Evolutionary conservation across 30 jellyfish, hydroid and myxozoan species (phyloP).

Genomic region (Cassiopea andromeda): DNA sequence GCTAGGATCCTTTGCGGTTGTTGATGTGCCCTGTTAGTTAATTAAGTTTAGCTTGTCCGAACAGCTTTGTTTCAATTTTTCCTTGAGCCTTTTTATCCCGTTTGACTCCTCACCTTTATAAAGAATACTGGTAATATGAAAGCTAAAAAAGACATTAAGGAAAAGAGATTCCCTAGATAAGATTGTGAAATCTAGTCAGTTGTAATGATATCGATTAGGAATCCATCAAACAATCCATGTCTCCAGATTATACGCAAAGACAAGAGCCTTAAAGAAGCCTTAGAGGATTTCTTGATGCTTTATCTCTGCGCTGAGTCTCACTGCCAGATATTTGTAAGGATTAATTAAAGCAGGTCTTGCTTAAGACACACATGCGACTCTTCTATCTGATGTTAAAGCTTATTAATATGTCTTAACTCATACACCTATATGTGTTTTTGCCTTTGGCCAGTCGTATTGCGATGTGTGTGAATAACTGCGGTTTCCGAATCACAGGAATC

Average conservation of each 20-base stretch:
- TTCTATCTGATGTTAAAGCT: constrained; percentile 37
- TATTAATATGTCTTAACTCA: constrained; percentile 25
- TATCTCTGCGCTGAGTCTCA: constrained; percentile 24
- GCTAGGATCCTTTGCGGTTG: background rate
- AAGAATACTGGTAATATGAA: background rate
- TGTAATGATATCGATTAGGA: constrained; percentile 60
- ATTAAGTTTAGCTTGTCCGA: constrained; percentile 35
- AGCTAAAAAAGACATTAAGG: constrained; percentile 40
- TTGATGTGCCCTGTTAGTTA: constrained; percentile 7
- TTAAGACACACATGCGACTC: constrained; percentile 52
- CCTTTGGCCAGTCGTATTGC: constrained; percentile 13
- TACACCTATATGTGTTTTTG: constrained; percentile 30
- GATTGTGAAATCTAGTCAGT: constrained; percentile 43
- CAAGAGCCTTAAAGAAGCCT: constrained; percentile 52
- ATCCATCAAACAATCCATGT: constrained; percentile 61
- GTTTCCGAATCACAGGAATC: constrained; percentile 26
- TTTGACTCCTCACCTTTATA: constrained; percentile 22
- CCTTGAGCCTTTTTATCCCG: constrained; percentile 9
- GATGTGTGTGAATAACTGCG: constrained; percentile 58
- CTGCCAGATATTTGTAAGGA: constrained; percentile 46
- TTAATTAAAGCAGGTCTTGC: constrained; percentile 10
- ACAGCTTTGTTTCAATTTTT: constrained; percentile 16
- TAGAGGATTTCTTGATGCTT: constrained; percentile 19
- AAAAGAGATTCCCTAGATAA: constrained; percentile 41
- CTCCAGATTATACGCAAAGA: constrained; percentile 60